A percentile compares a stretch with the other conserved stretches of the same genome.
Evolutionary conservation across 2,888 invertebrate genomes (phyloP).

Genomic region (Brachylomia viminalis): DNA sequence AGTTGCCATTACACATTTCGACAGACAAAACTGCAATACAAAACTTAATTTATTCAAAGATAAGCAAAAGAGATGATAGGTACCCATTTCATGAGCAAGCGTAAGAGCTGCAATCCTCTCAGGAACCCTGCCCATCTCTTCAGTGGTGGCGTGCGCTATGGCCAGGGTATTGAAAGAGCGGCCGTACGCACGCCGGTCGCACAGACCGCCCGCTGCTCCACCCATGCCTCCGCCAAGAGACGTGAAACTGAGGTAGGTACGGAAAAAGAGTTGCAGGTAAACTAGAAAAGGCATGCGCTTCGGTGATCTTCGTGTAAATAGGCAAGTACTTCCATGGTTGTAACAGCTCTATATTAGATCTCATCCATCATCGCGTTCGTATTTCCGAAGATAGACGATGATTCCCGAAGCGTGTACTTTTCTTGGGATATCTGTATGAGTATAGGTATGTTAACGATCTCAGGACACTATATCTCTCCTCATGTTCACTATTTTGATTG

Average conservation of each 20-base stretch:
- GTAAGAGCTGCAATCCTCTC: slow-evolving; percentile 86
- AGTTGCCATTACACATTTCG: too few species aligned
- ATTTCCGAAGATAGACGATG: not conserved
- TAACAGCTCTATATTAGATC: not conserved
- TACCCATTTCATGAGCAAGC: slow-evolving; percentile 87
- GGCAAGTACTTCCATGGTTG: not conserved
- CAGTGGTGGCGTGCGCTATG: slow-evolving; percentile 83
- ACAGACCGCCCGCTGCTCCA: slow-evolving; percentile 87
- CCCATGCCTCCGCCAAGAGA: slow-evolving; percentile 85
- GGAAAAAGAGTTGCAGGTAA: not conserved
- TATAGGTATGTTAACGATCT: too few species aligned
- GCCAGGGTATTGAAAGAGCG: slow-evolving; percentile 88
- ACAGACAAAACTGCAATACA: not conserved
- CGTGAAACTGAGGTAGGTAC: slow-evolving; percentile 80
- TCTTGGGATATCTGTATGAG: too few species aligned
- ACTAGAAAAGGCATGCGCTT: not conserved
- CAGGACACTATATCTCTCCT: too few species aligned
- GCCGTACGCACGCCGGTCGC: slow-evolving; percentile 86
- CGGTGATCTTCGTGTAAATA: not conserved
- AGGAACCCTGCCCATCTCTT: slow-evolving; percentile 80
- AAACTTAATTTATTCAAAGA: not conserved
- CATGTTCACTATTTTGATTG: not conserved
- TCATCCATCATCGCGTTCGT: not conserved
- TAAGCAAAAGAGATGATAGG: not conserved
- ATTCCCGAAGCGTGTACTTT: not conserved